These are phyloP conservation scores for Mormyrops attenuatus DNA, from an alignment of 2,797 vertebrate genomes.

Conservation along the genomic window DNA sequence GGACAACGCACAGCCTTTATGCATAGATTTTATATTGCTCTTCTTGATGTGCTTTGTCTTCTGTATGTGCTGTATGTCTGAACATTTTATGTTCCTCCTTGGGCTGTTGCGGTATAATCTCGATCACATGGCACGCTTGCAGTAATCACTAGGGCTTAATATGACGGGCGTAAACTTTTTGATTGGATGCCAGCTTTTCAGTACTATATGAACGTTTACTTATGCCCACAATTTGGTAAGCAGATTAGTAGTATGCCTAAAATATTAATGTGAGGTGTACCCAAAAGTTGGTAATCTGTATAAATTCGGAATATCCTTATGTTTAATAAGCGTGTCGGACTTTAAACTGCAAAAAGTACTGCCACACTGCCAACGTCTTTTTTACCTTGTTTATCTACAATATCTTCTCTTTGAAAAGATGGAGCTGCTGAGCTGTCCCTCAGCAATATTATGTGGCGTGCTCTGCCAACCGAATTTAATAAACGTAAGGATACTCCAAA, in stretches of 20 bases:
- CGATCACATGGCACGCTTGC: not conserved
- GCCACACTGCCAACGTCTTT: not conserved
- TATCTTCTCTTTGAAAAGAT: not conserved
- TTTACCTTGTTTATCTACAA: not conserved
- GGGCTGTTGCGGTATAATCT: not conserved
- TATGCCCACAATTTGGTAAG: too few relatives aligned
- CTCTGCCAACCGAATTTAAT: not conserved
- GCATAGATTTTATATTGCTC: not conserved
- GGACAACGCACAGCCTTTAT: not conserved
- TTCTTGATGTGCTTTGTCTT: not conserved
- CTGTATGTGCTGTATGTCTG: not conserved
- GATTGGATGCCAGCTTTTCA: not conserved
- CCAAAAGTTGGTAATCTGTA: too few relatives aligned
- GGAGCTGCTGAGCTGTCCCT: too few relatives aligned
- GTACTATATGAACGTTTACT: too few relatives aligned
- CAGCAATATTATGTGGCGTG: not conserved
- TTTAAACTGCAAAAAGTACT: too few relatives aligned
- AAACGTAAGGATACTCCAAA: not conserved
- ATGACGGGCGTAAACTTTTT: not conserved
- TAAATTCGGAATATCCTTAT: too few relatives aligned
- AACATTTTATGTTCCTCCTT: not conserved
- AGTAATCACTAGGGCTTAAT: not conserved
- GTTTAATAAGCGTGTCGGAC: too few relatives aligned
- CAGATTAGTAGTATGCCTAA: too few relatives aligned
- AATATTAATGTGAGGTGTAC: too few relatives aligned